Percentiles rank a stretch among this genome's conserved stretches.
Evolutionary conservation across 30 jellyfish, hydroid and myxozoan genomes (phyloP).

Genomic region (Aurelia coerulea): DNA sequence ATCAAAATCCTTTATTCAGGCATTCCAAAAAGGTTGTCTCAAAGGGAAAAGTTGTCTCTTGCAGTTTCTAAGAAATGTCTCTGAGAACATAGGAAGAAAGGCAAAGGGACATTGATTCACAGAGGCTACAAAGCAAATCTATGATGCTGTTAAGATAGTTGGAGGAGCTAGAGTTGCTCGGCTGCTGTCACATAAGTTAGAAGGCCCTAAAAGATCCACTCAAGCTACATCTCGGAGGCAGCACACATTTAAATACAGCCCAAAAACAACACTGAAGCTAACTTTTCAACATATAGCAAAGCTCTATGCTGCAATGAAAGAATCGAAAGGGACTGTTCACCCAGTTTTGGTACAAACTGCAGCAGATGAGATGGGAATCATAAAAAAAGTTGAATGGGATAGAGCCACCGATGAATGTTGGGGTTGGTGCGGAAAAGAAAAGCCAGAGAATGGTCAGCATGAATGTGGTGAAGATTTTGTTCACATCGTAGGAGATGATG

Average conservation of each 20-base stretch:
- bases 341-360: conserved; percentile 10
- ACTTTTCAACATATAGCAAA: conserved; percentile 7
- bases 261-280: background rate
- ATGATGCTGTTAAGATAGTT: conserved; percentile 4
- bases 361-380: conserved; percentile 20
- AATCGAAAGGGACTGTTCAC: conserved; percentile 9
- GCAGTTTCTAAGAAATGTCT: too few species aligned
- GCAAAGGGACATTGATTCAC: conserved; percentile 5
- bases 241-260: background rate
- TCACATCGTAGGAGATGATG: conserved; percentile 20
- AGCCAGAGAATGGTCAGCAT: conserved; percentile 6
- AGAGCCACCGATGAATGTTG: background rate
- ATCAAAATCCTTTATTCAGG: too few species aligned
- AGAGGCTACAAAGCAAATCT: conserved; percentile 2
- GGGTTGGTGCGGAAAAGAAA: conserved; percentile 23
- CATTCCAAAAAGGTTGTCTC: conserved; percentile 4
- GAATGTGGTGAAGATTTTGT: conserved; percentile 16
- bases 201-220: too few species aligned
- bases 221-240: background rate
- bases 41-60: too few species aligned
- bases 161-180: conserved; percentile 12
- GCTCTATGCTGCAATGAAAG: conserved; percentile 2
- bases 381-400: background rate
- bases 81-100: background rate
- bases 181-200: conserved; percentile 2